phyloP scores from a whole-genome alignment of 2,888 invertebrate species.

The Papilio elwesi region DNA sequence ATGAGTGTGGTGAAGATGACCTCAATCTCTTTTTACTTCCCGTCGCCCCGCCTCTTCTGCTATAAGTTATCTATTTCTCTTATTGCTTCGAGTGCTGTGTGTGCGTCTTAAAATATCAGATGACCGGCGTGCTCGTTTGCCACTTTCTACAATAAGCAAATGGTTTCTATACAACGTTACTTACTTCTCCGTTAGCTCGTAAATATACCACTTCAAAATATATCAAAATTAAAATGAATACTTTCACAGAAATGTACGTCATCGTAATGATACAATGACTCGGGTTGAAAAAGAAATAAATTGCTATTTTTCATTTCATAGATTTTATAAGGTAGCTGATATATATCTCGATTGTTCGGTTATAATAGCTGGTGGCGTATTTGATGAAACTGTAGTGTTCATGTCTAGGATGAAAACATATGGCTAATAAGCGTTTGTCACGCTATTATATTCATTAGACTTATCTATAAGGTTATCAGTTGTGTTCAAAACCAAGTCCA shows the following conservation, averaged over 20 bases:
- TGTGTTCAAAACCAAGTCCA: constrained; percentile 9
- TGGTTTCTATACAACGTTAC: not conserved
- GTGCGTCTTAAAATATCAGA: too few species aligned
- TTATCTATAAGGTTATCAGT: constrained; percentile 36
- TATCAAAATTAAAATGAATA: constrained; percentile 16
- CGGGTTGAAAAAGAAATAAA: constrained; percentile 26
- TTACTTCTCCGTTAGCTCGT: constrained; percentile 31
- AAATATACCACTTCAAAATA: constrained; percentile 1
- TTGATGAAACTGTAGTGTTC: not conserved
- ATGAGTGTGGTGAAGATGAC: too few species aligned
- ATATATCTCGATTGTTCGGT: constrained; percentile 52
- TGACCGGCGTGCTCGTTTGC: too few species aligned
- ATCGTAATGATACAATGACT: constrained; percentile 24
- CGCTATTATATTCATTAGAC: constrained; percentile 9
- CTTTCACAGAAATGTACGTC: constrained; percentile 28
- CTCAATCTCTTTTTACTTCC: too few species aligned
- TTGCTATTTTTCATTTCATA: constrained; percentile 22
- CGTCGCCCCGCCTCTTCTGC: too few species aligned
- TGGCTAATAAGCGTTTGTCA: constrained; percentile 18
- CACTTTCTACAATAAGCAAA: too few species aligned
- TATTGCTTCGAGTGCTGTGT: too few species aligned
- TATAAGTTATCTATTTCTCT: too few species aligned
- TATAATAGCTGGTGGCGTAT: constrained; percentile 44
- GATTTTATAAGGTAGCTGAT: constrained; percentile 58
- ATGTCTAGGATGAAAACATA: not conserved